These are phyloP conservation scores for Microctonus brassicae DNA, from an alignment of 2,888 invertebrate genomes.

Conservation along the genomic window DNA sequence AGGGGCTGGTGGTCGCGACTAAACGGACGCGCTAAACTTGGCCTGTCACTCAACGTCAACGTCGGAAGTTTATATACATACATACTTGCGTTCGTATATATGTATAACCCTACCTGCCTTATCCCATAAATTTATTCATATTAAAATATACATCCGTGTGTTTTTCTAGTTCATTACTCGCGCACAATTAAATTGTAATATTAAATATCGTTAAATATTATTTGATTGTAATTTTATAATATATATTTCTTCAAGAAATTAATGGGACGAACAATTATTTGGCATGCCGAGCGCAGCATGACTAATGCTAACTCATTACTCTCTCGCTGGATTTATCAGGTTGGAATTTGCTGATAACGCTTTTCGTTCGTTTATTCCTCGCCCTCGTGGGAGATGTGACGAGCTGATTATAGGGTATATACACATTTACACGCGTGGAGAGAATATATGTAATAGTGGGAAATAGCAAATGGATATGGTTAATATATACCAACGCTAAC, in stretches of 20 bases:
- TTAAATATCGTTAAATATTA: background rate
- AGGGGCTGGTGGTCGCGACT: slow-evolving; percentile 54
- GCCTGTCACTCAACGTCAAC: slow-evolving; percentile 64
- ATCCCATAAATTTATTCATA: background rate
- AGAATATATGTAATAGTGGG: slow-evolving; percentile 24
- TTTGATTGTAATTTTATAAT: background rate
- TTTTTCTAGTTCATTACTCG: slow-evolving; percentile 20
- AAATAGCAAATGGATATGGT: background rate
- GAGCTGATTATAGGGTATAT: slow-evolving; percentile 52
- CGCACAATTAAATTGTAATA: background rate
- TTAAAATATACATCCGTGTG: background rate
- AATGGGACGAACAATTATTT: background rate
- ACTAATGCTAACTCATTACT: slow-evolving; percentile 66
- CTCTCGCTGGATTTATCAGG: slow-evolving; percentile 64
- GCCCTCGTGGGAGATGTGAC: slow-evolving; percentile 58
- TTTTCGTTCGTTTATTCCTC: slow-evolving; percentile 56
- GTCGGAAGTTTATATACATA: slow-evolving; percentile 28
- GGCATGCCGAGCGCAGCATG: slow-evolving; percentile 51
- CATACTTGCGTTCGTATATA: slow-evolving; percentile 34
- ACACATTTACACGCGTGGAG: slow-evolving; percentile 60
- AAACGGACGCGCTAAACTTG: slow-evolving; percentile 62
- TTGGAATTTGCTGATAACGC: slow-evolving; percentile 61
- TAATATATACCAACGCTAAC: background rate
- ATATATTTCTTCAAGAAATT: background rate
- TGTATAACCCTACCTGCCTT: background rate